These are phyloP conservation scores for Sepiola atlantica DNA, from an alignment of 2,888 invertebrate species.

Conservation along the genomic window DNA sequence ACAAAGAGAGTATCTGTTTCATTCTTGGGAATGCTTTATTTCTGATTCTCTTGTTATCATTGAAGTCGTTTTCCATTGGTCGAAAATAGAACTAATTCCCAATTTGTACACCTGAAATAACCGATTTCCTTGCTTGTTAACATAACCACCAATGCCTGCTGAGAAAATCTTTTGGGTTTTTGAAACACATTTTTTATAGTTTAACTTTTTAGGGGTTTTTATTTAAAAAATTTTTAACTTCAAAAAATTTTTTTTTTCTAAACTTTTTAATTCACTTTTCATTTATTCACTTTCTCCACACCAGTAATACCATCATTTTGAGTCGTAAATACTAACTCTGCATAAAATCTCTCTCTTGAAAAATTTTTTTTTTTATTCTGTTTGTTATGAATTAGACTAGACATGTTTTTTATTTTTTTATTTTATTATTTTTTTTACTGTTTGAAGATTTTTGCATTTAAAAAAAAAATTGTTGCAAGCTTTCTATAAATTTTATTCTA, in stretches of 20 bases:
- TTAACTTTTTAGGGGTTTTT: neutral
- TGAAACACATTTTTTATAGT: neutral
- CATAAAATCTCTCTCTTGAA: neutral
- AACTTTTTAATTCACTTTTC: neutral
- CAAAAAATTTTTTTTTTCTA: too few relatives aligned
- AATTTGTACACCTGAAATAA: neutral
- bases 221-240: too few relatives aligned
- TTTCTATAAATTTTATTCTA: neutral
- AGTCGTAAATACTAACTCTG: neutral
- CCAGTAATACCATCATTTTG: neutral
- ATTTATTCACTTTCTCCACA: neutral
- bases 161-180: neutral
- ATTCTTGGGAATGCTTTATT: neutral
- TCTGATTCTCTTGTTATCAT: neutral
- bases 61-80: neutral
- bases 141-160: neutral
- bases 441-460: neutral
- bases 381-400: neutral
- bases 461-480: neutral
- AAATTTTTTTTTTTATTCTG: neutral
- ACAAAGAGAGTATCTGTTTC: neutral
- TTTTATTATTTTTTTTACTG: neutral
- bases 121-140: neutral
- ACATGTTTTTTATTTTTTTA: neutral
- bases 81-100: neutral